Conservation (phyloP, 1,140 invertebrate genomes). For the Heliconius himera region DNA sequence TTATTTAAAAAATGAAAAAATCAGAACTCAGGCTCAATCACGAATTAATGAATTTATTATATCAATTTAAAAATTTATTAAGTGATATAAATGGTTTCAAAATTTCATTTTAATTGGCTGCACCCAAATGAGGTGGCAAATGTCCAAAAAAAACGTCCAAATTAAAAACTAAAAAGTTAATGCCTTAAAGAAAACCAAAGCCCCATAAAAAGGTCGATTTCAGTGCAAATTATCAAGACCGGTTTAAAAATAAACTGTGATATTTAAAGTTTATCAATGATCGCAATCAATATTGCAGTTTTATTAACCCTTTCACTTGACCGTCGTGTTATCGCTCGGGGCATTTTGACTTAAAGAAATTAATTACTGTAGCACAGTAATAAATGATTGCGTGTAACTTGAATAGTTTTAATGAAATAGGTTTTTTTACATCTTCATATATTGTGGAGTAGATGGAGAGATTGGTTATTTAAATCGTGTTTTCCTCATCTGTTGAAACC, state of each 20-base stretch:
- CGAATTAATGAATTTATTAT: background rate
- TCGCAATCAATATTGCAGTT: slow-evolving; percentile 35
- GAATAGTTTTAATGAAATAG: background rate
- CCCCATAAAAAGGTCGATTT: slow-evolving; percentile 22
- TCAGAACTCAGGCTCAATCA: background rate
- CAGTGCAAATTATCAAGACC: slow-evolving; percentile 33
- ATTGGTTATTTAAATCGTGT: background rate
- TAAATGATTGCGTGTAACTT: slow-evolving; percentile 3
- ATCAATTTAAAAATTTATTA: background rate
- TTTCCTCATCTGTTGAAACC: background rate
- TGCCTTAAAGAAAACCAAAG: slow-evolving; percentile 2
- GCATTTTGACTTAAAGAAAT: slow-evolving; percentile 33
- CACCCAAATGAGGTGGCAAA: background rate
- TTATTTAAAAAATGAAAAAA: too few relatives aligned
- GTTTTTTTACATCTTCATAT: background rate
- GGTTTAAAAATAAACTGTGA: slow-evolving; percentile 34
- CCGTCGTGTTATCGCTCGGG: slow-evolving; percentile 29
- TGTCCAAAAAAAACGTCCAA: background rate
- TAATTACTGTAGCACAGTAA: slow-evolving; percentile 19
- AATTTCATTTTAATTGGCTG: background rate
- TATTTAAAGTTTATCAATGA: slow-evolving; percentile 39
- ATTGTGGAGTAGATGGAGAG: background rate
- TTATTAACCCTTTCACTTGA: slow-evolving; percentile 40
- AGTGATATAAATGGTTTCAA: background rate
- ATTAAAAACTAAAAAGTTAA: slow-evolving; percentile 6